Percentiles rank a stretch among this genome's conserved stretches.
Evolutionary conservation across 2,797 vertebrate genomes (phyloP).

Genomic region (Vespertilio murinus): DNA sequence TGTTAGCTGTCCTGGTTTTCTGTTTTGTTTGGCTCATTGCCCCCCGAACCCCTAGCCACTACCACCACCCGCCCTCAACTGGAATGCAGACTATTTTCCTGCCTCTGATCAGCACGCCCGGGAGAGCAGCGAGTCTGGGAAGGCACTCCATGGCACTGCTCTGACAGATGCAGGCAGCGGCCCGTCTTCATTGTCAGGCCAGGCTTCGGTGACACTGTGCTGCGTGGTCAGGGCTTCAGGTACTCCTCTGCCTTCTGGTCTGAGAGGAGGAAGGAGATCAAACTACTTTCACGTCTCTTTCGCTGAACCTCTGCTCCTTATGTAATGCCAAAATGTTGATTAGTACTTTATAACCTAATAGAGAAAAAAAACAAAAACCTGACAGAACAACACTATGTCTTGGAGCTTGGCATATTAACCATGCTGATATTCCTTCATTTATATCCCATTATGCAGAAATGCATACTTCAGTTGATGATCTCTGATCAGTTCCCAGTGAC

Average conservation of each 20-base stretch:
- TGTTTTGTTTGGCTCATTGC: conserved; percentile 48
- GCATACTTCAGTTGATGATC: neutral
- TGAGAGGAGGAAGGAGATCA: neutral
- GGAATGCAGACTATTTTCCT: conserved; percentile 37
- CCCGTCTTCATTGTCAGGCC: neutral
- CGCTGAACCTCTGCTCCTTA: neutral
- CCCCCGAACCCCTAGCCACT: neutral
- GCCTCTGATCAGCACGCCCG: neutral
- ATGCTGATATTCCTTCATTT: neutral
- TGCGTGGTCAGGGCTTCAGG: neutral
- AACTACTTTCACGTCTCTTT: neutral
- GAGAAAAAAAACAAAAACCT: neutral
- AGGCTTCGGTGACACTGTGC: neutral
- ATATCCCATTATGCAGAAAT: conserved; percentile 1
- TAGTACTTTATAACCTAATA: neutral
- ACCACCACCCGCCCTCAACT: neutral
- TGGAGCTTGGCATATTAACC: neutral
- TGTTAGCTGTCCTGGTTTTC: conserved; percentile 10
- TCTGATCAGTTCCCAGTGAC: neutral
- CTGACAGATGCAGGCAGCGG: neutral
- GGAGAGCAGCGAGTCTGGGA: neutral
- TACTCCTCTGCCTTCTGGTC: neutral
- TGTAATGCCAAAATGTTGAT: neutral
- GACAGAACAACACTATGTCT: neutral
- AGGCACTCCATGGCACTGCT: neutral